Base-by-base conservation (phyloP, 2,888 invertebrate genomes). In the Phortica okadai region DNA sequence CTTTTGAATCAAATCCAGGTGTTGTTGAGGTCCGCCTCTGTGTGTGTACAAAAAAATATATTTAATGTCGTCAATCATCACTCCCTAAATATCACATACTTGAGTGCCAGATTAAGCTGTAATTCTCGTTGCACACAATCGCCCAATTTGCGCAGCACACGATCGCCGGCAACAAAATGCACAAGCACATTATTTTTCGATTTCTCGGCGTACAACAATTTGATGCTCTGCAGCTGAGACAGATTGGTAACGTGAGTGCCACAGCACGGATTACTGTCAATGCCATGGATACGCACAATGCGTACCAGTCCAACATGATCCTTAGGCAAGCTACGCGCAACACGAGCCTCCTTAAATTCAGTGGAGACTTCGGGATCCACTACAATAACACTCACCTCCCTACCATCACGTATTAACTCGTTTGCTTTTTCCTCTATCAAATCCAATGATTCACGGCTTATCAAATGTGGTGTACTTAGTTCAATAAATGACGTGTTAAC, bases 231-330 rank as follows among this genome's bases (percentile, higher is more conserved):
- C 21, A 95, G 90, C 89, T 95, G 94, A 76, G 93, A 93, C 45
- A 97, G 92, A 90, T 95, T 96, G 5, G 93, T 92, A 0, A 97
- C 96, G 89, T 97, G 97, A 0, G 97, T 97, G 1, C 97, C 97
- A 91, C 97, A 97, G 89, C 97, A 97, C 94, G 97, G 94, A 86
- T 96, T 96, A 77, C 94, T 93, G 82, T 97, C 97, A 67, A 97
- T 91, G 25, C 94, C 94, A 54, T 95, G 94, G 77, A 97, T 97
- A 74, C 94, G 93, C 54, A 97, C 94, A 2, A 97, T 94, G 74
- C 97, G 92, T 14, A 97, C 95, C 41, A 94, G 93, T 0, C 96
- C 96, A 82, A 93, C 93, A 82, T 96, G 95, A 89, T 97, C 97
- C 77, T 95, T 95, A 0, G 97, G 97, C 42, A 97, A 90, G 0